Evolutionary conservation across 2,888 invertebrate genomes (phyloP), one percentile per base, ranked within the genome.

Genomic region (Caenorhabditis auriculariae): DNA sequence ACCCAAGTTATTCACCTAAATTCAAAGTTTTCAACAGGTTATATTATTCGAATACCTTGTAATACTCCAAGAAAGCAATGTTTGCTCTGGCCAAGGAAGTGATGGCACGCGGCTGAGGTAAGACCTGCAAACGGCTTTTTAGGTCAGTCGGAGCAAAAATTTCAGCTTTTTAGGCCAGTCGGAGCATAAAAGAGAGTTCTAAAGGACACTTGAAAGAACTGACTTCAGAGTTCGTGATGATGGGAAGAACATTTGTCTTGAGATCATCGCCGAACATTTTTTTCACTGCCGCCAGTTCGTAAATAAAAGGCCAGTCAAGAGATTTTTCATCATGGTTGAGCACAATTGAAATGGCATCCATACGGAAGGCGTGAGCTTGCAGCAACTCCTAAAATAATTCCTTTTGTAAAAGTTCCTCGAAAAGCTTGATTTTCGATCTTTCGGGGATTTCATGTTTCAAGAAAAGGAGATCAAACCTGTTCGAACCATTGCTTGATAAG

Each of bases 221-320:
- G 9, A 59, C 69, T 50, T 76, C 74, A 39, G 72, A 63, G 52
- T 72, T 59, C 17, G 76, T 76, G 53, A 75, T 73, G 41, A 76
- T 70, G 21, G 76, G 76, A 3, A 76, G 59, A 17, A 76, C 75
- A 38, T 76, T 76, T 27, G 73, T 73, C 60, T 74, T 74, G 43
- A 76, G 53, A 39, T 76, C 76, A 37, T 75, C 75, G 47, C 75
- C 74, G 46, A 76, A 72, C 69, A 76, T 70, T 48, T 60, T 56
- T 54, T 75, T 75, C n/a, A 76, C 66, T 28, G 68, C 69, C 37
- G 75, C 72, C 43, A 76, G 50, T 43, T 76, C 76, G 46, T 74
- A 61, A 43, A 76, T 73, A 56, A 76, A 69, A 15, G 76, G 75
- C 75, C 75, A 75, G 17, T 63, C 70, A 21, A 76, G 64, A 28